A percentile compares a stretch with the other conserved stretches of the same genome.
phyloP scores from a whole-genome alignment of 2,888 invertebrate species.

The Parelbella ahira region DNA sequence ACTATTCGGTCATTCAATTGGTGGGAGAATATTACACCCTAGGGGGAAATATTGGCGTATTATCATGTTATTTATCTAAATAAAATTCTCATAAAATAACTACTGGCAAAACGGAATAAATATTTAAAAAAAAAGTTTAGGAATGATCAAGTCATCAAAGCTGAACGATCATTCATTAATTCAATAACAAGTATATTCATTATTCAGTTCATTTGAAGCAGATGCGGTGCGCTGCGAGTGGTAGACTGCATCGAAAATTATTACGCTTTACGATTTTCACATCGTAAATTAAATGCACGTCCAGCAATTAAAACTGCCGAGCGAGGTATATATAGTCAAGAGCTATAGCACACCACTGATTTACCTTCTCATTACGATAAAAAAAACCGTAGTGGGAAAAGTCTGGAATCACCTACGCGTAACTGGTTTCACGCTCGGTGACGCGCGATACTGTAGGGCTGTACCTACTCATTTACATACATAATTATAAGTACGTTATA shows the following conservation, averaged over 20 bases:
- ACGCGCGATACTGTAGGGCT: slow-evolving; percentile 30
- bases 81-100: too few species aligned
- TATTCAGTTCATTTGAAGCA: slow-evolving; percentile 12
- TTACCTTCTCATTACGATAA: slow-evolving; percentile 25
- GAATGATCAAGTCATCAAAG: too few species aligned
- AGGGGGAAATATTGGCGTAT: too few species aligned
- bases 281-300: slow-evolving; percentile 15
- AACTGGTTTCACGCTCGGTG: slow-evolving; percentile 70
- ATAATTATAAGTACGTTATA: too few species aligned
- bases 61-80: too few species aligned
- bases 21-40: too few species aligned
- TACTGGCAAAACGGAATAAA: too few species aligned
- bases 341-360: slow-evolving; percentile 11
- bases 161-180: slow-evolving; percentile 19
- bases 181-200: slow-evolving; percentile 9
- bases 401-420: slow-evolving; percentile 60
- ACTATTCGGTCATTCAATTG: too few species aligned
- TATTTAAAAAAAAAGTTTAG: too few species aligned
- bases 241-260: slow-evolving; percentile 9
- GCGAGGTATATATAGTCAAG: background rate
- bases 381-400: slow-evolving; percentile 69
- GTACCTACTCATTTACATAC: too few species aligned
- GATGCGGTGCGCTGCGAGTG: slow-evolving; percentile 4
- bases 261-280: slow-evolving; percentile 16
- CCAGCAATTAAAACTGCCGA: slow-evolving; percentile 18